Base-by-base conservation (phyloP, 2,888 invertebrate genomes). In the Leptogaster cylindrica region DNA sequence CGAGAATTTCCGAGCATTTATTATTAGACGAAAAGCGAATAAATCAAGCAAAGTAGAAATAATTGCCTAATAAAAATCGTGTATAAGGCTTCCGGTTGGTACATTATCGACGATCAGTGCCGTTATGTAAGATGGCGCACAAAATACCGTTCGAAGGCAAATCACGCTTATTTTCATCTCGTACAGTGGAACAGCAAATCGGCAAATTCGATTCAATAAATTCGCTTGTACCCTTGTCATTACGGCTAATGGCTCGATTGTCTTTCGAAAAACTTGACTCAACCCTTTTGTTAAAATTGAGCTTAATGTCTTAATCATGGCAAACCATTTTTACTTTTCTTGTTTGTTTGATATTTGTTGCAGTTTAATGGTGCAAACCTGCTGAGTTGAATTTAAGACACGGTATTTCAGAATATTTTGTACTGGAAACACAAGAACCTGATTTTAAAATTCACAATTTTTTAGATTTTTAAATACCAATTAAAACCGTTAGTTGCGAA, bases 161-260 rank as follows among this genome's bases (percentile, higher is more conserved):
- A 58, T 58, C 58, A 58, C 58, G 58, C 41, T 25, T 41, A 25
- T 25, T 36, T 39, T 20, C n/a, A n/a, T n/a, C n/a, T n/a, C 31
- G 31, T 58, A 25, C 12, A 36, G 23, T 58, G 58, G 23, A 36
- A 23, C 16, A 25, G 14, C 39, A 36, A 41, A 39, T 58, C 41
- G 23, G 58, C 25, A 25, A 58, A 25, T 58, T 25, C 39, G 58
- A 58, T 58, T 25, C 39, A 41, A 58, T 58, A 58, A 58, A 58
- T 58, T 58, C 41, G 58, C 58, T 39, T 23, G 41, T 23, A 58
- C 41, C 41, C 58, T 12, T 39, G 58, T 58, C 36, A 58, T 58
- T 41, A 25, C 41, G 23, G 20, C 58, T 58, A 58, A 58, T 58
- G 58, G n/a, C 41, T 58, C 58, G 58, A 58, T 58, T 58, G 58